phyloP scores from a whole-genome alignment of 2,113 vertebrate genomes.

The Callorhinus ursinus region DNA sequence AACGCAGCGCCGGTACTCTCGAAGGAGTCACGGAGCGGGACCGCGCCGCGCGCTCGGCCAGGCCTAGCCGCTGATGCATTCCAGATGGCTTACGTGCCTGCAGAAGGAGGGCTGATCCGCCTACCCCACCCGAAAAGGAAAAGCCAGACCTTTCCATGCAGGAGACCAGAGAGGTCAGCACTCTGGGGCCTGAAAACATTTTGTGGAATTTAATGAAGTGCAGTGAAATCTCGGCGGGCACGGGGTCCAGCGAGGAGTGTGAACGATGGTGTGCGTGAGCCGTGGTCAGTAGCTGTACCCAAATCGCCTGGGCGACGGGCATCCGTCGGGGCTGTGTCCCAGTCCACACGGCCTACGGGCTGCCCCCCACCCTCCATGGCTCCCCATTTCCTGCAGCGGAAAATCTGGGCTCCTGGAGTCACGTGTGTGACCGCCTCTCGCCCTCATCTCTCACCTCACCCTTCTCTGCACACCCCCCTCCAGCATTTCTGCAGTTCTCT shows the following conservation, averaged over 20 bases:
- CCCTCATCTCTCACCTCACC: not conserved
- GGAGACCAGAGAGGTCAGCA: not conserved
- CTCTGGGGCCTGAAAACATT: not conserved
- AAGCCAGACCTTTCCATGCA: not conserved
- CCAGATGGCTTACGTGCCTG: not conserved
- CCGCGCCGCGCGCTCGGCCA: rapidly evolving
- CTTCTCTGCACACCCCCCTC: too few species aligned
- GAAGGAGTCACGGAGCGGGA: rapidly evolving
- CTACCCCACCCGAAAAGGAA: not conserved
- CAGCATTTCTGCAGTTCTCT: not conserved
- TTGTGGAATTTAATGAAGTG: not conserved
- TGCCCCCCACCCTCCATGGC: not conserved
- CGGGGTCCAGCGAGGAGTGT: rapidly evolving
- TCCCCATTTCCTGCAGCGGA: not conserved
- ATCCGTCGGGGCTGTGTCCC: rapidly evolving
- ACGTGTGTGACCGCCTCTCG: rapidly evolving
- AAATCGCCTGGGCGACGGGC: rapidly evolving
- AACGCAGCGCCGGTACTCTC: rapidly evolving
- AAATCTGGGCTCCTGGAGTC: not conserved
- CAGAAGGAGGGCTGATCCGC: not conserved
- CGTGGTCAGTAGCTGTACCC: rapidly evolving
- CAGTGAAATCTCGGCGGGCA: not conserved
- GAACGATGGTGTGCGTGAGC: rapidly evolving
- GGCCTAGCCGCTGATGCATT: not conserved
- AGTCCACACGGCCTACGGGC: rapidly evolving